Base-by-base conservation (phyloP, 2,888 invertebrate genomes). In the Anthophora plumipes region DNA sequence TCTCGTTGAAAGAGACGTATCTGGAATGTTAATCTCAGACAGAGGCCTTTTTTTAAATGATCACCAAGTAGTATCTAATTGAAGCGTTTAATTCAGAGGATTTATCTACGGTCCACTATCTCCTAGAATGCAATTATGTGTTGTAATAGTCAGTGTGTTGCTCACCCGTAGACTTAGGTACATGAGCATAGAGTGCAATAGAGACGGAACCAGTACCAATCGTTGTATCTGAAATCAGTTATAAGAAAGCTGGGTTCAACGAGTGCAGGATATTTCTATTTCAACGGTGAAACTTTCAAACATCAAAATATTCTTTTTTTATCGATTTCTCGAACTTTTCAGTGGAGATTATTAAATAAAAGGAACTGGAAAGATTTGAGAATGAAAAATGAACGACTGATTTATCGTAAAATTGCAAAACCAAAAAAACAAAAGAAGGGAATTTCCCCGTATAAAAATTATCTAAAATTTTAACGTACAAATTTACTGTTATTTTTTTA, bases 191-290 rank as follows among this genome's bases (percentile, higher is more conserved):
- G 97, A 96, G 9, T 96, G 95, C 1, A 98, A 94, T 0, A 98
- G 94, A 0, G 98, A 97, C 1, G 98, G 98, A 0, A 98, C 98
- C 14, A 98, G 93, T 0, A 98, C 97, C 12, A 98, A 93, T n/a
- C 98, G 95, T 90, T 97, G 95, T 54, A 98, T 95, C 96, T 96
- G 93, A 71, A 93, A 94, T 72, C 77, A 4, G 48, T 39, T 37
- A 17, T 3, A 3, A 54, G 9, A 50, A 31, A 31, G 4, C 4
- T 31, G 2, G 31, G 31, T 31, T 31, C 31, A 31, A 1, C 31
- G 31, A 31, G 31, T 31, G 31, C 4, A 4, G 31, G 4, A 31
- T 31, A 4, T 31, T 31, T 3, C 1, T 31, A 31, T 31, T 31
- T 4, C 2, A 31, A 31, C 31, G 31, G 1, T 31, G 4, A 1